Evolutionary conservation across 1,140 invertebrate genomes (phyloP).

Genomic region (Drosophila elegans): DNA sequence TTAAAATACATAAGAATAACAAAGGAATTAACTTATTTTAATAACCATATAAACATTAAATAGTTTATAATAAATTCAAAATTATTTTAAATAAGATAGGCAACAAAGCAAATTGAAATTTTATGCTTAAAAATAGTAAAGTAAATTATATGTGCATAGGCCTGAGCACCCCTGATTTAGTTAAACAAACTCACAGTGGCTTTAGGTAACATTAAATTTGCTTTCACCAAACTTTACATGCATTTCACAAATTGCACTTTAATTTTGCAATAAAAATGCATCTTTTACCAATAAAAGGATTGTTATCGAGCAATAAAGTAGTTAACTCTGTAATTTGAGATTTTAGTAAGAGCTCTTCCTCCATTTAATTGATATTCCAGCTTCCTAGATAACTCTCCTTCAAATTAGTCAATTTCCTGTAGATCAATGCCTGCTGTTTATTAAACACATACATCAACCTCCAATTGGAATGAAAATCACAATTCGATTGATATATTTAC

Average conservation of each 20-base stretch:
- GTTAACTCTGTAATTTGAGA: not conserved
- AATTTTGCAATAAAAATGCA: not conserved
- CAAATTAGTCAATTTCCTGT: not conserved
- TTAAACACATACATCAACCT: not conserved
- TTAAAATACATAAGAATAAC: too few relatives aligned
- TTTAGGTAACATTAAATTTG: too few relatives aligned
- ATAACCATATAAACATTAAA: too few relatives aligned
- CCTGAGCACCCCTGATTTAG: too few relatives aligned
- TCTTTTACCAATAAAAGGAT: not conserved
- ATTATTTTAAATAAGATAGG: too few relatives aligned
- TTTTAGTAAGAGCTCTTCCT: not conserved
- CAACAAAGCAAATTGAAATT: too few relatives aligned
- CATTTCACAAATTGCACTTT: not conserved
- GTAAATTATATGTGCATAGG: too few relatives aligned
- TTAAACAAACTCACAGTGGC: too few relatives aligned
- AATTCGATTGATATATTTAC: conserved; percentile 25
- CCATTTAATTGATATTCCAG: not conserved
- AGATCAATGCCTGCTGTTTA: conserved; percentile 4
- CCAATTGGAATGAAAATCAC: not conserved
- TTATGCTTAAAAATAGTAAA: too few relatives aligned
- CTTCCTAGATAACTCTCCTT: not conserved
- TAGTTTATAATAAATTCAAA: too few relatives aligned
- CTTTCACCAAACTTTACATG: too few relatives aligned
- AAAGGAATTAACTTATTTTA: too few relatives aligned
- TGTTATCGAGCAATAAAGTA: not conserved